Evolutionary conservation across 2,888 invertebrate species (phyloP), one percentile per base, ranked within the genome.

Genomic region (Acanthacorydalis orientalis): DNA sequence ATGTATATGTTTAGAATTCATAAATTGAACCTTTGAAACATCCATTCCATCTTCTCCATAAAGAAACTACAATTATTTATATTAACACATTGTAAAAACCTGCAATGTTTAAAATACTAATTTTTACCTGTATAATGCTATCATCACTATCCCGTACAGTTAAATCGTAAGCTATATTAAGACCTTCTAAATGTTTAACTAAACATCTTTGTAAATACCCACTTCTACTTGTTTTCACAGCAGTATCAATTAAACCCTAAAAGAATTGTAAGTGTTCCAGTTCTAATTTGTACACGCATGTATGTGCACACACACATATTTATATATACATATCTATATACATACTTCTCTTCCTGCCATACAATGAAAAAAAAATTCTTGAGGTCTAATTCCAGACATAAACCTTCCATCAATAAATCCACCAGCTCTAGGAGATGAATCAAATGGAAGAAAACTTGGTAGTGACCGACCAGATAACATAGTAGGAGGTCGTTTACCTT

Each of bases 331-430:
- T 23, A 33, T 47, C 4, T 9, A 32, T 37, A n/a, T 16, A 52
- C 61, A 59, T 62, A 80, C 90, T 77, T 98, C 98, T 65, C 98
- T 78, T 48, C 98, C 98, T 47, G 98, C 98, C 97, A 99, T 99
- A 61, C 97, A 97, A 74, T 99, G 97, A 68, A 96, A 97, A 69
- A 95, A 98, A 64, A 95, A 95, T 61, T 98, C 97, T 66, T 93
- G 95, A 0, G 96, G 95, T 59, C 87, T 80, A 56, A 99, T 91
- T n/a, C 98, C 98, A 0, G 97, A 96, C 79, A 97, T 81, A 62
- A 98, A 99, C 9, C 98, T 77, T 0, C 92, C 91, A 55, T 89
- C 89, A 47, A 98, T 89, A 61, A 93, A 99, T 1, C 98, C 98
- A 8, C 98, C 95, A 1, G 96, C 89, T 59, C 89, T 73, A 0